These are phyloP conservation scores for Taenioides sp. DNA, from an alignment of 2,797 vertebrate genomes.

Conservation along the genomic window DNA sequence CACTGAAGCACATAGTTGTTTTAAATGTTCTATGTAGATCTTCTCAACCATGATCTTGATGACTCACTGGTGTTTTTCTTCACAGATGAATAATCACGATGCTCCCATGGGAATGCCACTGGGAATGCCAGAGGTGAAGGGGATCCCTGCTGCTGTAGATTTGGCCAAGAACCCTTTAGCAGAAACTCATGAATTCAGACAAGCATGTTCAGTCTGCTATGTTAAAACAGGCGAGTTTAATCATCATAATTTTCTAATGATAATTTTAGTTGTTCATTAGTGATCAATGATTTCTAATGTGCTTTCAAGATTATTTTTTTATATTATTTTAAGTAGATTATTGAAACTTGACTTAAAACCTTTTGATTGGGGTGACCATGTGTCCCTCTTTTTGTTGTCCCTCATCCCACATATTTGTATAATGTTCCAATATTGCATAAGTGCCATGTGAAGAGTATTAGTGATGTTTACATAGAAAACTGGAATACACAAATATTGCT, in stretches of 20 bases:
- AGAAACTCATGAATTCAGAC: slow-evolving; percentile 91
- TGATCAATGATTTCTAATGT: not conserved
- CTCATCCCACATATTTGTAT: too few relatives aligned
- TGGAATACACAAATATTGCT: too few relatives aligned
- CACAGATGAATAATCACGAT: slow-evolving; percentile 82
- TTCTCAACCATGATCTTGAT: not conserved
- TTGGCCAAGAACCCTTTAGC: slow-evolving; percentile 87
- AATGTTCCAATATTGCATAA: too few relatives aligned
- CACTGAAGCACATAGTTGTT: not conserved
- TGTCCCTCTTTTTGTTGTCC: too few relatives aligned
- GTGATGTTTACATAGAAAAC: too few relatives aligned
- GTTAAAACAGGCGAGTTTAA: slow-evolving; percentile 84
- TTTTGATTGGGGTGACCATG: too few relatives aligned
- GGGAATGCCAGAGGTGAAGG: slow-evolving; percentile 83
- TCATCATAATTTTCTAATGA: not conserved
- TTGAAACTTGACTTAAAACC: too few relatives aligned
- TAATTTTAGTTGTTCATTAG: not conserved
- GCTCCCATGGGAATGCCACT: slow-evolving; percentile 85
- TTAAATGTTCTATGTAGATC: not conserved
- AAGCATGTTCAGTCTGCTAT: slow-evolving; percentile 90
- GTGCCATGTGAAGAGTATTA: too few relatives aligned
- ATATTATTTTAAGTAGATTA: too few relatives aligned
- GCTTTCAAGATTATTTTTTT: not conserved
- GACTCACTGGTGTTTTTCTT: slow-evolving; percentile 30
- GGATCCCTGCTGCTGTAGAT: slow-evolving; percentile 68